phyloP scores from a whole-genome alignment of 2,888 invertebrate species.

The Crossocerus cetratus region DNA sequence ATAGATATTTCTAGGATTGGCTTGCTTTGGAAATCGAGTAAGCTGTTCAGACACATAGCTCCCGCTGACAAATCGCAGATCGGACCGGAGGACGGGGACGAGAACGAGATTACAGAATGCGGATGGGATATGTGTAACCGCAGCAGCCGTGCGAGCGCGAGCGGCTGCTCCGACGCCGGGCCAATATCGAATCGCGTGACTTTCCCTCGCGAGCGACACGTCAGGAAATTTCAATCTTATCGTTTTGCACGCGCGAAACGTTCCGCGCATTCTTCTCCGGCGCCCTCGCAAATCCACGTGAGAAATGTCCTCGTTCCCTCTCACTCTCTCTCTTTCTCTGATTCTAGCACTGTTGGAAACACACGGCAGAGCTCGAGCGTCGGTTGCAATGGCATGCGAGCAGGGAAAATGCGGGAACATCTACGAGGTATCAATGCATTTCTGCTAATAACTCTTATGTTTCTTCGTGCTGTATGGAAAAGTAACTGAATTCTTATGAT shows the following conservation, averaged over 20 bases:
- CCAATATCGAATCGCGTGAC: conserved; percentile 9
- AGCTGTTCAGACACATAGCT: no score
- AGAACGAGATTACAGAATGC: conserved; percentile 23
- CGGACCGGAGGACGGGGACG: neutral
- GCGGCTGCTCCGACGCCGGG: no score
- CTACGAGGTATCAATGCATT: neutral
- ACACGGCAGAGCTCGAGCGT: no score
- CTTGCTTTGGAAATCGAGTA: no score
- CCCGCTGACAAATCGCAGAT: no score
- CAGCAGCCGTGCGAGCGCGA: neutral
- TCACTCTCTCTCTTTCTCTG: no score
- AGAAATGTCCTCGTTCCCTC: conserved; percentile 14
- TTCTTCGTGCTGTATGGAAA: no score
- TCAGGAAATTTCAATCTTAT: conserved; percentile 68
- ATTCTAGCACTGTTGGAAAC: no score
- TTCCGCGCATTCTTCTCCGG: conserved; percentile 21
- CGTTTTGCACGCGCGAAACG: conserved; percentile 54
- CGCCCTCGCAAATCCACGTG: conserved; percentile 15
- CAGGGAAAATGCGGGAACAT: neutral
- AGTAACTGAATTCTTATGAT: no score
- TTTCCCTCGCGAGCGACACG: conserved; percentile 7
- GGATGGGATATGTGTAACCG: conserved; percentile 5
- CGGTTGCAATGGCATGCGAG: no score
- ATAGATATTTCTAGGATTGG: no score
- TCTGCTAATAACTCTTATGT: no score